Percentiles rank a stretch among this genome's conserved stretches.
Evolutionary conservation across 2,888 invertebrate species (phyloP).

Genomic region (Drosophila putrida): DNA sequence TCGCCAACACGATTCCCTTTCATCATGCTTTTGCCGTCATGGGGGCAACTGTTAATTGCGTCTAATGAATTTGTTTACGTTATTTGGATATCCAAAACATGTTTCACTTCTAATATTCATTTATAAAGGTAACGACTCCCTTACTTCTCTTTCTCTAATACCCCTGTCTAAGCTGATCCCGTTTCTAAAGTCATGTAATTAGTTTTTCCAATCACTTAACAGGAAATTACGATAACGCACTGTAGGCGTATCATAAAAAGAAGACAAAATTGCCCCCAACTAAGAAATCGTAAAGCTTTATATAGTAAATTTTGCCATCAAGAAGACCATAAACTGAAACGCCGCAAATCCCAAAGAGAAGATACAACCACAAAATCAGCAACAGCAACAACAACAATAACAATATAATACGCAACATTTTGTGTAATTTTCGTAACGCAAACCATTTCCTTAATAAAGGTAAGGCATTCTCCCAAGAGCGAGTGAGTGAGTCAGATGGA

Average conservation of each 20-base stretch:
- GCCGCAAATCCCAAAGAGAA: slow-evolving; percentile 41
- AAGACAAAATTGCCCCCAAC: slow-evolving; percentile 36
- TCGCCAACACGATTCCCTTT: background rate
- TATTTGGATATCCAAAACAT: slow-evolving; percentile 44
- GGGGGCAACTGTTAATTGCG: slow-evolving; percentile 60
- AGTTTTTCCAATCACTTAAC: slow-evolving; percentile 64
- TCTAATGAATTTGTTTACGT: slow-evolving; percentile 69
- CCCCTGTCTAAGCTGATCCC: background rate
- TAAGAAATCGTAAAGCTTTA: slow-evolving; percentile 53
- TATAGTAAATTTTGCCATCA: slow-evolving; percentile 66
- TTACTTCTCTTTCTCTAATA: background rate
- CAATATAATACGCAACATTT: slow-evolving; percentile 71
- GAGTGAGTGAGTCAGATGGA: slow-evolving; percentile 1
- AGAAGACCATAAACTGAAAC: slow-evolving; percentile 65
- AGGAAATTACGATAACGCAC: slow-evolving; percentile 65
- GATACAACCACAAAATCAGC: background rate
- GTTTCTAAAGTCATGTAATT: slow-evolving; percentile 47
- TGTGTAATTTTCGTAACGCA: slow-evolving; percentile 69
- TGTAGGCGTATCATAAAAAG: slow-evolving; percentile 63
- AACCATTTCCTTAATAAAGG: slow-evolving; percentile 76
- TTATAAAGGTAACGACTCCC: slow-evolving; percentile 16
- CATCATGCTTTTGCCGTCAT: background rate
- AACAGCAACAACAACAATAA: slow-evolving; percentile 1
- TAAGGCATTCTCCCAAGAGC: slow-evolving; percentile 35
- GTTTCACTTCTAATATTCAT: slow-evolving; percentile 42